A percentile compares a stretch with the other conserved stretches of the same genome.
Conservation (phyloP, 2,113 vertebrate genomes). For the Oenanthe oenanthe region DNA sequence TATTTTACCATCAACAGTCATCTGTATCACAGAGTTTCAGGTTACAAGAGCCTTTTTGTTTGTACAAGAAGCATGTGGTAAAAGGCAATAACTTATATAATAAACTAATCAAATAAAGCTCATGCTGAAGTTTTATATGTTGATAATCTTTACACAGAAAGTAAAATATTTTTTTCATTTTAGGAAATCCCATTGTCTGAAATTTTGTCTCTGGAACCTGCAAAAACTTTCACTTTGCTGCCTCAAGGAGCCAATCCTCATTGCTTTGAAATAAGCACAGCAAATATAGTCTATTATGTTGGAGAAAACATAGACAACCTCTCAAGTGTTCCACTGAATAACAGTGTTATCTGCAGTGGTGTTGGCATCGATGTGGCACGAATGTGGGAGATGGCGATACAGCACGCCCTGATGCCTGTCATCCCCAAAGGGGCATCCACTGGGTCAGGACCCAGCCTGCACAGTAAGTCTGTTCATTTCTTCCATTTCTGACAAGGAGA, state of each 20-base stretch:
- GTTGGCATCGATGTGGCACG: conserved; percentile 87
- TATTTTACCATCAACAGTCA: neutral
- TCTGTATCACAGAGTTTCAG: neutral
- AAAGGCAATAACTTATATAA: neutral
- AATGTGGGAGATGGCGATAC: conserved; percentile 96
- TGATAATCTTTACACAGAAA: neutral
- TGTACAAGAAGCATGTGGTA: neutral
- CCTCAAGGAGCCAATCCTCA: conserved; percentile 87
- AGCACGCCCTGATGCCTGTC: conserved; percentile 94
- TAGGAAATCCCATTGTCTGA: conserved; percentile 98
- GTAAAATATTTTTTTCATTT: neutral
- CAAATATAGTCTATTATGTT: conserved; percentile 89
- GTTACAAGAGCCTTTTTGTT: neutral
- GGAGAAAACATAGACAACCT: conserved; percentile 85
- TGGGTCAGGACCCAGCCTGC: conserved; percentile 77
- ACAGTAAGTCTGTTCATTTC: conserved; percentile 81
- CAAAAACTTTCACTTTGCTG: conserved; percentile 83
- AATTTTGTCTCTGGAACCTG: conserved; percentile 91
- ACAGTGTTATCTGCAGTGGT: conserved; percentile 82
- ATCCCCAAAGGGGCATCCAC: conserved; percentile 86
- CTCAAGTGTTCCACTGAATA: conserved; percentile 70
- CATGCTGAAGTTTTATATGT: neutral
- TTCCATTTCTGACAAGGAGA: neutral
- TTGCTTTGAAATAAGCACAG: conserved; percentile 95
- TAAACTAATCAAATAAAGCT: neutral